Evolutionary conservation across 2,888 invertebrate genomes (phyloP), one percentile per base, ranked within the genome.

Genomic region (Athrips mouffetella): DNA sequence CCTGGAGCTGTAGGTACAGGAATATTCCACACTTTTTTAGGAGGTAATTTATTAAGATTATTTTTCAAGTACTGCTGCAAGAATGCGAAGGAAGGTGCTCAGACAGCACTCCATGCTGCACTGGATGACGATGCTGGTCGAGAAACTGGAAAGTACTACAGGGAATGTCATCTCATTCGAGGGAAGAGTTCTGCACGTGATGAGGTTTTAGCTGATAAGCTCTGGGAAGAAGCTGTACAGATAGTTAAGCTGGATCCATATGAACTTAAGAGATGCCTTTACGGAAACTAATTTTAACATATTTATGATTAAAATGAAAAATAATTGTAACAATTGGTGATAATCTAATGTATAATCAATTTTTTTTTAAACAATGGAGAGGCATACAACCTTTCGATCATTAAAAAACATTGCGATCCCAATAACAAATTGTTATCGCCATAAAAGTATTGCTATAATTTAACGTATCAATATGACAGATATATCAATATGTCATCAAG

Each of bases 1-100:
- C 97, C 96, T 0, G 96, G 97, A 4, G 91, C 94, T 70, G 94
- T 96, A 23, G 93, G 94, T 57, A 94, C 94, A 0, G 92, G 91
- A 20, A 95, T 96, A 44, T 95, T 94, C 90, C 89, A 63, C 4
- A 67, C 59, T 50, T 30, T 90, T 58, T 87, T 89, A 23, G 89
- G 70, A 87, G 90, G 48, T 80, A 72, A 1, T 52, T 54, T 11
- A 6, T 11, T 31, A 15, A 93, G 58, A 85, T 86, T 45, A 76
- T 92, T 20, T 76, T 87, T 91, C 2, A 91, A 91, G 58, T 87
- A 90, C 11, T 89, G 93, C 62, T 94, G 92, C 66, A 94, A 95
- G 81, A 93, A 91, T 18, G 90, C 93, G 0, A 90, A 91, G 68
- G 93, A 95, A 71, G 96, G 96, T 0, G 94, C 94, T 0, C 96